Evolutionary conservation across 1,140 invertebrate species (phyloP), one percentile per base, ranked within the genome.

Genomic region (Drosophila erecta): DNA sequence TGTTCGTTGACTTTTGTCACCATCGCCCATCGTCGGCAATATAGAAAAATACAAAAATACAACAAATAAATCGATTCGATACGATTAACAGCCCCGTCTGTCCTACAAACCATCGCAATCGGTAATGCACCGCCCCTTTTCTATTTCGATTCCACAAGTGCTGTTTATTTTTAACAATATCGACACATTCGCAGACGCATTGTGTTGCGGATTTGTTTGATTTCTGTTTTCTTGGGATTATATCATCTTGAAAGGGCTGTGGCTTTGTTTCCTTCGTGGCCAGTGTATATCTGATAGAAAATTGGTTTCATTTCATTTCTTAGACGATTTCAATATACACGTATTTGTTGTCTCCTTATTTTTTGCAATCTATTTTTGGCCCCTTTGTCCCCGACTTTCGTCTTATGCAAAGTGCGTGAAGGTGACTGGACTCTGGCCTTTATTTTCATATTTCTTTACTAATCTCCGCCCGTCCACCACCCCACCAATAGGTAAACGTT

Each of bases 1-100:
- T 85, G 81, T 85, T 86, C 81, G 81, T 87, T 86, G 81, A 86
- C 81, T 87, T 81, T 87, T 79, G 61, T 83, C 76, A 84, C 66
- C 44, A 58, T 24, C 60, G n/a, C 11, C 41, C 17, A 46, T 46
- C 44, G 27, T 2, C 0, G 47, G 27, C n/a, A 15, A 30, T 50
- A 17, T 33, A 14, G 22, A n/a, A 33, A 22, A 37, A 0, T 14
- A 30, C 17, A 7, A 35, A 37, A 12, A 35, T 51, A 27, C 33
- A 37, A 44, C 15, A 49, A 43, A 8, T 20, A 24, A 22, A 49
- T 47, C 43, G 51, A 70, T 70, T 70, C 66, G 64, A 56, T 67
- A 41, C 59, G 35, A 67, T 44, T 58, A 35, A 38, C 47, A 58
- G 47, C 49, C 49, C 12, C 17, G 41, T 27, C 38, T 30, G 40